Conservation (phyloP, 2,888 invertebrate species). For the Diarsia mendica region DNA sequence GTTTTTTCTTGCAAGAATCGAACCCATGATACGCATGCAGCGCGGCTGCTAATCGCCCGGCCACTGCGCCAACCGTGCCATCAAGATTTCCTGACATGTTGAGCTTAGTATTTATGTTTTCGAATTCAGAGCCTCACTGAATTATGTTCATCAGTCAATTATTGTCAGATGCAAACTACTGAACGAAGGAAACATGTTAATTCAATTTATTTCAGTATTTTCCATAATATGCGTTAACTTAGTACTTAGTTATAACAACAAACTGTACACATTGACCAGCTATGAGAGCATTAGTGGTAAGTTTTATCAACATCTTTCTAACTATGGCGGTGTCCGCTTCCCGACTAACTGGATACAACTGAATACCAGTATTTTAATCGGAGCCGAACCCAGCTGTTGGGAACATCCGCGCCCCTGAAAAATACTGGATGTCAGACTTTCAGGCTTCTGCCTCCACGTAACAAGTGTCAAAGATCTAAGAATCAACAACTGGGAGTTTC, state of each 20-base stretch:
- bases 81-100: too few species aligned
- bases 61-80: background rate
- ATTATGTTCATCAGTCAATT: constrained; percentile 12
- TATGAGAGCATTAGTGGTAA: constrained; percentile 49
- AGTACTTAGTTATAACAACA: constrained; percentile 50
- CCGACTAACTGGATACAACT: background rate
- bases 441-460: background rate
- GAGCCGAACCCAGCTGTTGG: background rate
- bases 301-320: background rate
- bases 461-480: background rate
- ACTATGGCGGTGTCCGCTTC: background rate
- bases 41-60: background rate
- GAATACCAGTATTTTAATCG: background rate
- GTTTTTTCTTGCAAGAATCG: too few species aligned
- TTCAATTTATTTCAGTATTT: constrained; percentile 27
- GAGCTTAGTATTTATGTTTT: too few species aligned
- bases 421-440: background rate
- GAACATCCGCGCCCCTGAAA: background rate
- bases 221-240: constrained; percentile 5
- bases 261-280: constrained; percentile 47
- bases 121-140: constrained; percentile 54
- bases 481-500: background rate
- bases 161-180: constrained; percentile 9
- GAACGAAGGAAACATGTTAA: constrained; percentile 29
- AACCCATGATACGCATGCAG: background rate